phyloP scores from a whole-genome alignment of 2,113 vertebrate species.

The Lamprologus sp. region DNA sequence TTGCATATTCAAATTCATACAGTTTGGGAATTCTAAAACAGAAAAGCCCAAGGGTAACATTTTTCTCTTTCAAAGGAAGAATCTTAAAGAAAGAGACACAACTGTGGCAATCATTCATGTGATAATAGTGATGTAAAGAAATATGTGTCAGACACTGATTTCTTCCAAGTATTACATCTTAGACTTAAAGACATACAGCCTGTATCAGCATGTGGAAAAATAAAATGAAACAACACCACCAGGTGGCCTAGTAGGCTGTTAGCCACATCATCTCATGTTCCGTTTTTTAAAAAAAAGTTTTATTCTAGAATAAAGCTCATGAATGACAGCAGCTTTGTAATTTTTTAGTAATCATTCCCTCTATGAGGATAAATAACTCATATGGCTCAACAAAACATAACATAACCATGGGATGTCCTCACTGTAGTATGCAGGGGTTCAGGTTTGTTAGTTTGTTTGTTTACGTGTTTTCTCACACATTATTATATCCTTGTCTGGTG shows the following conservation, averaged over 20 bases:
- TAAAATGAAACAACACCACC: neutral
- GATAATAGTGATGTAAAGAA: neutral
- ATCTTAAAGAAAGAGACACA: neutral
- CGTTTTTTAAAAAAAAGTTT: neutral
- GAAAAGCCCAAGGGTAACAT: neutral
- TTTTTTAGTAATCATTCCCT: neutral
- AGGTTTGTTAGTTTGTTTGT: fast-evolving
- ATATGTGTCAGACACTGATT: neutral
- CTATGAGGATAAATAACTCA: neutral
- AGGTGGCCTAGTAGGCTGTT: neutral
- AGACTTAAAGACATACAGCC: neutral
- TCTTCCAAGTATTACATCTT: neutral
- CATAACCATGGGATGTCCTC: neutral
- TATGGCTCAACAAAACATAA: neutral
- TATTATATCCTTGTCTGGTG: neutral
- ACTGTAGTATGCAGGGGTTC: neutral
- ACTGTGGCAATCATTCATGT: neutral
- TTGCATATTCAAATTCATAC: neutral
- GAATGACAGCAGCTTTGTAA: neutral
- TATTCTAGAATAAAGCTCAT: neutral
- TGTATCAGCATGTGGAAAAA: neutral
- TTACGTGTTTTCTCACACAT: neutral
- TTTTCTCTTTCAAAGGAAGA: neutral
- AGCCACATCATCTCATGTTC: neutral
- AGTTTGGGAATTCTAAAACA: neutral